These are phyloP conservation scores for Jacana jacana DNA, from an alignment of 2,113 vertebrate species.

Conservation along the genomic window DNA sequence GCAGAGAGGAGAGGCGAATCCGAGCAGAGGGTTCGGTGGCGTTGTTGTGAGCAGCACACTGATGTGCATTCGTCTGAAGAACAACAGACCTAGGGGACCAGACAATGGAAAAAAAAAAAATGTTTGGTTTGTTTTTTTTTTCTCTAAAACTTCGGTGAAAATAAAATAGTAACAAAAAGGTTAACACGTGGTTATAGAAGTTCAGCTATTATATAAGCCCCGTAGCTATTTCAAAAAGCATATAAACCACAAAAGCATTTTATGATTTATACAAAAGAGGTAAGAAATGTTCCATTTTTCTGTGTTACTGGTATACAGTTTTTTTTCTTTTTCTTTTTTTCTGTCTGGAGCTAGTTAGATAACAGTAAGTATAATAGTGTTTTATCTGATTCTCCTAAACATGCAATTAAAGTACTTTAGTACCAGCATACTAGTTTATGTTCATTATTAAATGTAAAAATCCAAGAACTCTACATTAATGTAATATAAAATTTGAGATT, in stretches of 20 bases:
- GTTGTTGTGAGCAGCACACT: background rate
- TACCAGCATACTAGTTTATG: background rate
- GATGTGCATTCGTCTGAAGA: background rate
- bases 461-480: conserved; percentile 17
- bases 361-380: background rate
- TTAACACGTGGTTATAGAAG: conserved; percentile 30
- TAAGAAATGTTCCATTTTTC: conserved; percentile 13
- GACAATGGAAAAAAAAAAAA: conserved; percentile 2
- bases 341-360: background rate
- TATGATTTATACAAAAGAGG: conserved; percentile 2
- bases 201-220: background rate
- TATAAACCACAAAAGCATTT: conserved; percentile 26
- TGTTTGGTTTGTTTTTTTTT: no score
- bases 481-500: conserved; percentile 39
- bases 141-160: conserved; percentile 34
- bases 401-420: conserved; percentile 39
- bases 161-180: conserved; percentile 28
- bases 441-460: conserved; percentile 36
- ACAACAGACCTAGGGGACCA: background rate
- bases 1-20: background rate
- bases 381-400: conserved; percentile 32
- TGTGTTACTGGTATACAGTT: background rate
- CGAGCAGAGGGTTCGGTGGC: background rate
- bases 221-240: background rate
- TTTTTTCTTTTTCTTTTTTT: background rate